Evolutionary conservation across 2,888 invertebrate genomes (phyloP), one percentile per base, ranked within the genome.

Genomic region (Dorcus hopei): DNA sequence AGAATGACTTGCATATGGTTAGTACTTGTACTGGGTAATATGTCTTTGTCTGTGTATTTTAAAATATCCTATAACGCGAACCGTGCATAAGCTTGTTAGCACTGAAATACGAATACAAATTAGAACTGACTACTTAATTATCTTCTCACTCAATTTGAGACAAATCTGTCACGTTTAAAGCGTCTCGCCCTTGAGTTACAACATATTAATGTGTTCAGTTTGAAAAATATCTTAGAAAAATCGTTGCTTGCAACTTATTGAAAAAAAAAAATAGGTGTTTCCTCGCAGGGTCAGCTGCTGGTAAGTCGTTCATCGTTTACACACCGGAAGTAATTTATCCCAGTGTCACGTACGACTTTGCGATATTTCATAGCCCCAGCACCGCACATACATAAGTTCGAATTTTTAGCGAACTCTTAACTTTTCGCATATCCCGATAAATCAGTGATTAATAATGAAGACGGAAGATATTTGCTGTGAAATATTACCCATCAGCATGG

Each of bases 381-480:
- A 54, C 53, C 53, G 59, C 59, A 64, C 58, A 63, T 65, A 62
- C 65, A 66, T 66, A 62, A 65, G 65, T 63, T 67, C 56, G 65
- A 67, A 64, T 68, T 68, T 68, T 68, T 64, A 68, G 61, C 19
- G 56, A 61, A 61, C 62, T 64, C 63, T 66, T 64, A 66, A 68
- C 64, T 66, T 68, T 60, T 59, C 65, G 61, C 65, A 68, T 67
- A 69, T 68, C 65, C 64, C 72, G 52, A 73, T 73, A 73, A 72
- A 72, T 72, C 72, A 70, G 65, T 69, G 72, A 73, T 72, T 74
- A 72, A 70, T 72, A 72, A 72, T 71, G 67, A 72, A 71, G 67
- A 69, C 68, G 65, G 69, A 66, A 58, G 63, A 62, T 61, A 68
- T 68, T 64, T 61, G 61, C 64, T 52, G 38, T 67, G 63, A 72